These are phyloP conservation scores for Monarcha castaneiventris DNA, from an alignment of 2,113 vertebrate genomes.

Conservation along the genomic window DNA sequence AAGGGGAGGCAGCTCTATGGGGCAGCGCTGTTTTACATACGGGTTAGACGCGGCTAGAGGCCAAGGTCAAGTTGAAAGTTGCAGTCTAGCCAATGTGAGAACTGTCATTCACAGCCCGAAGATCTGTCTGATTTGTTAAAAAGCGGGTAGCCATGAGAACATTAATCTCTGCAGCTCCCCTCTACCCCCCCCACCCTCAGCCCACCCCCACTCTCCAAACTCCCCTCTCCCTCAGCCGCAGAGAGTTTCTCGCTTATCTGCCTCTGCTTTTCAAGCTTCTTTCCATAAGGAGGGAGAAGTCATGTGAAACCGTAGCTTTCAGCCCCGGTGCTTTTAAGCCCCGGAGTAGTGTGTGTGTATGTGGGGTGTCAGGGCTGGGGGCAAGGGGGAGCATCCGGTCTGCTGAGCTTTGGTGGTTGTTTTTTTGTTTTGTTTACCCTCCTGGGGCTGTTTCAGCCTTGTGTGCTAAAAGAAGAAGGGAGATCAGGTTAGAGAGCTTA, in stretches of 20 bases:
- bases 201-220: background rate
- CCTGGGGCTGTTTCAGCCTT: background rate
- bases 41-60: constrained; percentile 83
- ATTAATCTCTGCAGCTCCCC: background rate
- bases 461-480: background rate
- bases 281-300: background rate
- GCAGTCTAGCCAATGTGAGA: constrained; percentile 80
- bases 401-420: background rate
- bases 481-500: background rate
- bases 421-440: constrained; percentile 44
- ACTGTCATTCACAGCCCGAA: constrained; percentile 76
- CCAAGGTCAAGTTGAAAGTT: constrained; percentile 99
- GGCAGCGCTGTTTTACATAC: constrained; percentile 75
- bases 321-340: background rate
- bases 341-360: background rate
- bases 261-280: background rate
- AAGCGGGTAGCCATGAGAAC: constrained; percentile 46
- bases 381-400: constrained; percentile 8
- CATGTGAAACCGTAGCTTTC: constrained; percentile 18
- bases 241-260: constrained; percentile 44
- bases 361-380: background rate
- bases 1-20: constrained; percentile 41
- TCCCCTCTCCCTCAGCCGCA: background rate
- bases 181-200: background rate
- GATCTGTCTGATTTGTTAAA: constrained; percentile 58